Conservation (phyloP, 2,888 invertebrate species). For the Caenorhabditis becei region DNA sequence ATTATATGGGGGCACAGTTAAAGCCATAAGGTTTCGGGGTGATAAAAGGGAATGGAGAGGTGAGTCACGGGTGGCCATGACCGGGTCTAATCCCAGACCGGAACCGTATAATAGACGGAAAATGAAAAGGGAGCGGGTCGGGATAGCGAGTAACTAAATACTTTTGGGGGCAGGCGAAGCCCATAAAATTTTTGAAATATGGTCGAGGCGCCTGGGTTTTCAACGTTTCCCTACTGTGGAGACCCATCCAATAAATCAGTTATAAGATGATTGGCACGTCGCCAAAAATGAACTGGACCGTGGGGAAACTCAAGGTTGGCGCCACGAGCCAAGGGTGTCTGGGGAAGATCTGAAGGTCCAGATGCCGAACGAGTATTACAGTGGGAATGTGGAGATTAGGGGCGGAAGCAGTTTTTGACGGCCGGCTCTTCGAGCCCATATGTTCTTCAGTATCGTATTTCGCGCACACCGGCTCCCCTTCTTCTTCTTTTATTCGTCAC, state of each 20-base stretch:
- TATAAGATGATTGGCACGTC: conserved; percentile 61
- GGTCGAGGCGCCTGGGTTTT: conserved; percentile 33
- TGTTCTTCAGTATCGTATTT: conserved; percentile 56
- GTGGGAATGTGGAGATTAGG: neutral
- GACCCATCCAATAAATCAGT: conserved; percentile 59
- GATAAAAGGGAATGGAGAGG: neutral
- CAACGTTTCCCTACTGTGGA: conserved; percentile 54
- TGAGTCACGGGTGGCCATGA: conserved; percentile 30
- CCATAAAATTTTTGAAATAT: conserved; percentile 58
- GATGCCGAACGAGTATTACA: neutral
- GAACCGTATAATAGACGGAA: conserved; percentile 40
- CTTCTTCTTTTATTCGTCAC: neutral
- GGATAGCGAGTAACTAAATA: conserved; percentile 11
- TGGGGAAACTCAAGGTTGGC: conserved; percentile 43
- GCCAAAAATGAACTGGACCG: conserved; percentile 31
- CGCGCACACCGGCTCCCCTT: conserved; percentile 37
- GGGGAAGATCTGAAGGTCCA: neutral
- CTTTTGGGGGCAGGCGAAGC: conserved; percentile 34
- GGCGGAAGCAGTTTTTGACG: conserved; percentile 23
- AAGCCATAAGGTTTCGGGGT: neutral
- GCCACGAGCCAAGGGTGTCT: conserved; percentile 54
- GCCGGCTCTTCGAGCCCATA: conserved; percentile 29
- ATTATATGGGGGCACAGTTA: neutral
- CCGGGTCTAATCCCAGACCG: conserved; percentile 41
- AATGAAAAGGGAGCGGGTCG: neutral